Evolutionary conservation across 2,113 vertebrate genomes (phyloP).

Genomic region (Tapirus terrestris): DNA sequence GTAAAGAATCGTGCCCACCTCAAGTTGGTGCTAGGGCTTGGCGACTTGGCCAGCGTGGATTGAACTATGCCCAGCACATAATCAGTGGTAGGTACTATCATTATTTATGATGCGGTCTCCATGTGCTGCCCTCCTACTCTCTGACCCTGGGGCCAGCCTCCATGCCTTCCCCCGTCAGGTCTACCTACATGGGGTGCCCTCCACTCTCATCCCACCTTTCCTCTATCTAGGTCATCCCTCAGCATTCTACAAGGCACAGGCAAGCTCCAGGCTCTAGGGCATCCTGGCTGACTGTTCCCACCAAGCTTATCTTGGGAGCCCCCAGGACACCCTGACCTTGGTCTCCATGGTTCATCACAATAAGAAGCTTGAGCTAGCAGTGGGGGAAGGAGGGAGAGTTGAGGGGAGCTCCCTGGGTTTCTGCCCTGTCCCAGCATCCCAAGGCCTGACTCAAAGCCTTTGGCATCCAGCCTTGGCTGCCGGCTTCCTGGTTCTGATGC

Average conservation of each 20-base stretch:
- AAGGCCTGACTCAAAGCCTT: not conserved
- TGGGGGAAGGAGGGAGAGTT: accelerated
- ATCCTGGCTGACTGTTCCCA: accelerated
- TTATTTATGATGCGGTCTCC: accelerated
- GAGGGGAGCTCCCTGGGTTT: no score
- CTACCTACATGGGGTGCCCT: accelerated
- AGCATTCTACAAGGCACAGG: not conserved
- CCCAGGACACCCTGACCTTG: not conserved
- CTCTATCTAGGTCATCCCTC: no score
- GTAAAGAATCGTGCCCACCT: accelerated
- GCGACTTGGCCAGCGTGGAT: accelerated
- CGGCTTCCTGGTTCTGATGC: not conserved
- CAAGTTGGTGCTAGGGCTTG: accelerated
- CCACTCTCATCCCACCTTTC: accelerated
- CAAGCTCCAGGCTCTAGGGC: not conserved
- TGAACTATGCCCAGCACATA: accelerated
- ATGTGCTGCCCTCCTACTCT: accelerated
- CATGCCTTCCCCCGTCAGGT: accelerated
- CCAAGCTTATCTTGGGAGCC: accelerated
- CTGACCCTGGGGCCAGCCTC: no score
- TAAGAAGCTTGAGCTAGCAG: not conserved
- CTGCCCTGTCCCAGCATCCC: accelerated
- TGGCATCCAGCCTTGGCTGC: accelerated
- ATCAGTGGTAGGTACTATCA: accelerated
- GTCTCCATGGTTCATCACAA: accelerated